Evolutionary conservation across 2,888 invertebrate genomes (phyloP).

Genomic region (Empis livida): DNA sequence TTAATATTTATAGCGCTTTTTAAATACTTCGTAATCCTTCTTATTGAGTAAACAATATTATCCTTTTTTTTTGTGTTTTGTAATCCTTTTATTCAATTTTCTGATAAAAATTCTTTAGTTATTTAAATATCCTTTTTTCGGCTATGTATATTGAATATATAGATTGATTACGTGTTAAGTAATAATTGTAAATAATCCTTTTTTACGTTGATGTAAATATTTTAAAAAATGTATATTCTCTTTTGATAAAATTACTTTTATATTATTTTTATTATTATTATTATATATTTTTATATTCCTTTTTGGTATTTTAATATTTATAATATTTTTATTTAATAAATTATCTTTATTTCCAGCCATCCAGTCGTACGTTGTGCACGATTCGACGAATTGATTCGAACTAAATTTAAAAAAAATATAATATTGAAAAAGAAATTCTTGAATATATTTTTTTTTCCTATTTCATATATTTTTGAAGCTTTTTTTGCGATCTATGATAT

Average conservation of each 20-base stretch:
- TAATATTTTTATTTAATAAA: neutral
- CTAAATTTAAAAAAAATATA: neutral
- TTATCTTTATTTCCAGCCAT: slow-evolving; percentile 28
- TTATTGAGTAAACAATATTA: too few species aligned
- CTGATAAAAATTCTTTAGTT: too few species aligned
- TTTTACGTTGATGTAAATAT: neutral
- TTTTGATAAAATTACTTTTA: neutral
- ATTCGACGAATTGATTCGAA: slow-evolving; percentile 1
- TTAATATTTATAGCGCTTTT: too few species aligned
- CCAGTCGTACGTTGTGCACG: slow-evolving; percentile 19
- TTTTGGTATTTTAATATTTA: neutral
- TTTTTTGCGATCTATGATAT: too few species aligned
- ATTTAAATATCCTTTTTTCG: too few species aligned
- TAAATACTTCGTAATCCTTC: too few species aligned
- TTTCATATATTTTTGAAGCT: neutral
- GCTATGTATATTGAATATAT: too few species aligned
- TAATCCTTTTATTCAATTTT: too few species aligned
- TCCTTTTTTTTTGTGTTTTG: too few species aligned
- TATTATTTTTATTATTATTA: neutral
- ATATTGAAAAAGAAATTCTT: neutral
- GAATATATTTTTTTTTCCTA: neutral
- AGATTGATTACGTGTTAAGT: too few species aligned
- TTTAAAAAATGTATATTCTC: neutral
- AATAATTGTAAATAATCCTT: slow-evolving; percentile 1
- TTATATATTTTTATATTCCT: neutral